Conservation (phyloP, 2,888 invertebrate species). For the Clistopyga incitator region DNA sequence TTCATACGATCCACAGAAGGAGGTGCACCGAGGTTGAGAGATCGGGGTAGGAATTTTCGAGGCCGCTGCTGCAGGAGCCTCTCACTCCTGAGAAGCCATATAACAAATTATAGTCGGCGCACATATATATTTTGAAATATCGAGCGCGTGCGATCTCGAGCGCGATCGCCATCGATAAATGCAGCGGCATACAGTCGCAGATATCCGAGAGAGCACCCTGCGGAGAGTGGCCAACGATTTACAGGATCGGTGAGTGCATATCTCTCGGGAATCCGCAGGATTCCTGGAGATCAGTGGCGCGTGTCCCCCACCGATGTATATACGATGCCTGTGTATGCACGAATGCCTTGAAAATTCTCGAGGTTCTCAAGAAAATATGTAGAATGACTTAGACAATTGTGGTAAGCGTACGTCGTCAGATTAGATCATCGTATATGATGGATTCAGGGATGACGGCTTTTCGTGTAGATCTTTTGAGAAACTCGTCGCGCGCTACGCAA, state of each 20-base stretch:
- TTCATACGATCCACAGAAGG: slow-evolving; percentile 9
- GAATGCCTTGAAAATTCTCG: slow-evolving; percentile 29
- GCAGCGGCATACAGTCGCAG: background rate
- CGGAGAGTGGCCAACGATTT: slow-evolving; percentile 37
- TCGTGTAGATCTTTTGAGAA: background rate
- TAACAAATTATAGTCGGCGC: background rate
- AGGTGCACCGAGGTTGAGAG: slow-evolving; percentile 15
- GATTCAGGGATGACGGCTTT: slow-evolving; percentile 9
- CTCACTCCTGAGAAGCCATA: slow-evolving; percentile 19
- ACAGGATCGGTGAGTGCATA: slow-evolving; percentile 33
- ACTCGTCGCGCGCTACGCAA: too few relatives aligned
- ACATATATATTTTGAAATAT: slow-evolving; percentile 27
- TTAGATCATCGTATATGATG: slow-evolving; percentile 9
- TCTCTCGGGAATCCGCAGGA: slow-evolving; percentile 21
- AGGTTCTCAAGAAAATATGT: slow-evolving; percentile 30
- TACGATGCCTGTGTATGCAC: background rate
- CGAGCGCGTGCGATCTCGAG: slow-evolving; percentile 35
- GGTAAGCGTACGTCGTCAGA: background rate
- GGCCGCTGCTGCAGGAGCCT: slow-evolving; percentile 31
- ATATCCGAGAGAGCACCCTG: background rate
- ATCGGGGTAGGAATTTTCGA: slow-evolving; percentile 40
- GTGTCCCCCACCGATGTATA: slow-evolving; percentile 15
- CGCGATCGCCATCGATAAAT: slow-evolving; percentile 38
- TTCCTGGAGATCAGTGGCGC: slow-evolving; percentile 30
- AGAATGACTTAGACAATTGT: background rate